Percentiles rank a stretch among this genome's conserved stretches.
These are phyloP conservation scores for Amphibalanus amphitrite DNA, from an alignment of 1,140 invertebrate species.

Conservation along the genomic window DNA sequence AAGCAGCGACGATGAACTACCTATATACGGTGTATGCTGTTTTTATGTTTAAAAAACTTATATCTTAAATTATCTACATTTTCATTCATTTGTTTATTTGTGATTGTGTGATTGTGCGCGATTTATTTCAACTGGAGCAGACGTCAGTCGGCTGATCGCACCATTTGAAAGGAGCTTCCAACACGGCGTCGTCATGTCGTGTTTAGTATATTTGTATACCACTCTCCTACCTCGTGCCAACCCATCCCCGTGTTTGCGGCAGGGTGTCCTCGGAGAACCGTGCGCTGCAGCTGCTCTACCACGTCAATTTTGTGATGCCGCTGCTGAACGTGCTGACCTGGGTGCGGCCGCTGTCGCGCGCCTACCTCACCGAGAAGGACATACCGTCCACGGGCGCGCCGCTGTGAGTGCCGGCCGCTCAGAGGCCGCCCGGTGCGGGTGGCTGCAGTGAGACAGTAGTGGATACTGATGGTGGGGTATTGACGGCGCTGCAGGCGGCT, in stretches of 20 bases:
- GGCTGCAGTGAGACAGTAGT: no score
- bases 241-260: constrained; percentile 3
- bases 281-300: constrained; percentile 46
- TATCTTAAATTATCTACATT: constrained; percentile 4
- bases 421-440: neutral
- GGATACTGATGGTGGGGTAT: constrained; percentile 49
- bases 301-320: constrained; percentile 69
- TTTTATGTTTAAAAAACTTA: constrained; percentile 4
- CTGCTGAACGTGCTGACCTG: constrained; percentile 67
- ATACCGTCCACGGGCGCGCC: constrained; percentile 56
- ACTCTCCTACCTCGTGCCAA: neutral
- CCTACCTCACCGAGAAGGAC: constrained; percentile 62
- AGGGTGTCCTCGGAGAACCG: constrained; percentile 51
- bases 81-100: constrained; percentile 3
- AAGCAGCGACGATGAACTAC: constrained; percentile 4
- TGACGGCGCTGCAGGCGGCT: constrained; percentile 18
- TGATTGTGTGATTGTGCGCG: neutral
- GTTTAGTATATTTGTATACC: neutral
- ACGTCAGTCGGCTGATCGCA: neutral
- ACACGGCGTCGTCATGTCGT: neutral
- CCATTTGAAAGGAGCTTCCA: neutral
- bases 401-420: constrained; percentile 39
- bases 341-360: constrained; percentile 69
- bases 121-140: constrained; percentile 3
- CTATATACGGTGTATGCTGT: constrained; percentile 9